These are phyloP conservation scores for Diarsia brunnea DNA, from an alignment of 2,888 invertebrate genomes.

Conservation along the genomic window DNA sequence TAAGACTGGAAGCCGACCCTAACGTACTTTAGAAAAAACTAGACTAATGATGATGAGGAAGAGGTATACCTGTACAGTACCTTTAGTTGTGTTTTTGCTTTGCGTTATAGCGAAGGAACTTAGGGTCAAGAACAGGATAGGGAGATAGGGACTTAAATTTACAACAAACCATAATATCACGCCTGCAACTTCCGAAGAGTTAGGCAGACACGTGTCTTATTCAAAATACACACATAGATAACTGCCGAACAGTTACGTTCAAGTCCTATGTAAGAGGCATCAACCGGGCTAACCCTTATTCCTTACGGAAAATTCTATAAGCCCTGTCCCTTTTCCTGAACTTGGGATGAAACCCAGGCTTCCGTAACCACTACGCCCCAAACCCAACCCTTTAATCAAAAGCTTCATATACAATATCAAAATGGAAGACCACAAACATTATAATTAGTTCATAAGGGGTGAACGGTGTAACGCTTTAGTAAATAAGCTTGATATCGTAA, in stretches of 20 bases:
- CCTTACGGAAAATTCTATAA: neutral
- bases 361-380: neutral
- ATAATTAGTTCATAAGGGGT: conserved; percentile 34
- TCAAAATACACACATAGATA: neutral
- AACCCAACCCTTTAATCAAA: conserved; percentile 3
- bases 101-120: neutral
- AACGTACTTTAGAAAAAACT: neutral
- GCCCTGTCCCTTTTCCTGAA: neutral
- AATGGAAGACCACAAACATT: conserved; percentile 13
- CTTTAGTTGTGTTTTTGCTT: neutral
- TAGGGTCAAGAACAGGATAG: neutral
- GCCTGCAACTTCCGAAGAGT: neutral
- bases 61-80: neutral
- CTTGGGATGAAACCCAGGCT: neutral
- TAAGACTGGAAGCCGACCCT: neutral
- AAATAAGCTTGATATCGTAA: conserved; percentile 40
- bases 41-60: neutral
- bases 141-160: too few species aligned
- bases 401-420: conserved; percentile 9
- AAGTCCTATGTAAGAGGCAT: neutral
- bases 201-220: too few species aligned
- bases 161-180: neutral
- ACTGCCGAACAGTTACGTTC: neutral
- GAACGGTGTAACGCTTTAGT: conserved; percentile 1
- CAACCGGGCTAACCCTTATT: neutral